Evolutionary conservation across 1,140 invertebrate species (phyloP), one percentile per base, ranked within the genome.

Genomic region (Tetragonula clypearis): DNA sequence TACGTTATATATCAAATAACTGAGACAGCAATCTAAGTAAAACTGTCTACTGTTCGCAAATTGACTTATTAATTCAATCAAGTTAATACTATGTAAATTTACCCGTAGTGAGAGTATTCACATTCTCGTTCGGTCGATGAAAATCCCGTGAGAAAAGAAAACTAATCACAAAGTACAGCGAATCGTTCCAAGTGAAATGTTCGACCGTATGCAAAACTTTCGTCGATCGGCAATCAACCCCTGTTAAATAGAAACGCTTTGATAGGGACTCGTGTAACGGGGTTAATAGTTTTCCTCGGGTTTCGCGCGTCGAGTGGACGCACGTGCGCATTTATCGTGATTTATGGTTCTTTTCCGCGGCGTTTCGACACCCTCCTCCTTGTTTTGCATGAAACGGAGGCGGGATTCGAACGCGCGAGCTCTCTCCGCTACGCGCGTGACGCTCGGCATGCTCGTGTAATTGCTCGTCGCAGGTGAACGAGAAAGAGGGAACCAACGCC

Each of bases 251-350:
- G 26, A 11, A 55, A 19, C 11, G 49, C 23, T 23, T 53, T 56
- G 15, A 53, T 55, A 71, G 76, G 41, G 76, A 53, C 82, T 79
- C 77, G 89, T 89, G 83, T 92, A 92, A 92, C 88, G 72, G 89
- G 65, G 87, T 93, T 94, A 94, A 94, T 94, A 94, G 93, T 94
- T 94, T 94, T 94, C 93, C 86, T 92, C 92, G 91, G 92, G 90
- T 77, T 87, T 83, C 83, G 91, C 87, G 91, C 76, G 88, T 92
- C 83, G 89, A 94, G 92, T 93, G 92, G 91, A 90, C 92, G 90
- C 93, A 94, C 93, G 93, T 94, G 93, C 91, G 89, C 65, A 88
- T 93, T 93, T 93, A 92, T 92, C 91, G 90, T 94, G 93, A 94
- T 94, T 94, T 94, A 94, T 94, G 87, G 91, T 91, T 90, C 92